phyloP scores from a whole-genome alignment of 2,113 vertebrate species.

The Pardalotus punctatus region DNA sequence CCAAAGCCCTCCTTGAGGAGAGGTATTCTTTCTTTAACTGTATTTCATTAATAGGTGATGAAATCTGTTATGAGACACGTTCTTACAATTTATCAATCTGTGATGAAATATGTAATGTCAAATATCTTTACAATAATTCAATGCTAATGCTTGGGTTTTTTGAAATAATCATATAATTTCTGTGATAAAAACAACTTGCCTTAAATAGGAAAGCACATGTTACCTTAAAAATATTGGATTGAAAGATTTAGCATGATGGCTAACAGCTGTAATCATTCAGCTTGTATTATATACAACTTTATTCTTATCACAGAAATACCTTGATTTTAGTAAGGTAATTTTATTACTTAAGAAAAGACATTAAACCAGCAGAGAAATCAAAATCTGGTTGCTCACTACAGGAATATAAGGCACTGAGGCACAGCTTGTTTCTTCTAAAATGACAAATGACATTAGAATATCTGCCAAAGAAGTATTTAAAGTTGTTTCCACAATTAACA shows the following conservation, averaged over 20 bases:
- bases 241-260: neutral
- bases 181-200: neutral
- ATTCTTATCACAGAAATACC: neutral
- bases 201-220: neutral
- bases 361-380: neutral
- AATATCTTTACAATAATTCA: neutral
- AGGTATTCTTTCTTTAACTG: neutral
- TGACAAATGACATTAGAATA: neutral
- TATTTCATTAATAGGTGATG: neutral
- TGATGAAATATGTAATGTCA: neutral
- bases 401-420: neutral
- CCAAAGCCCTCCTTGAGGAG: neutral
- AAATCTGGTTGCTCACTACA: neutral
- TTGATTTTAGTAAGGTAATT: neutral
- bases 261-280: neutral
- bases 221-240: neutral
- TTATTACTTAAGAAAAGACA: neutral
- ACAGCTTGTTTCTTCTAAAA: neutral
- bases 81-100: neutral
- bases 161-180: neutral
- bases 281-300: neutral
- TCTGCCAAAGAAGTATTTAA: neutral
- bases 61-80: neutral
- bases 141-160: neutral
- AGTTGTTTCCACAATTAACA: neutral